A percentile compares a stretch with the other conserved stretches of the same genome.
These are phyloP conservation scores for Orchesella cincta DNA, from an alignment of 1,140 invertebrate species.

Conservation along the genomic window DNA sequence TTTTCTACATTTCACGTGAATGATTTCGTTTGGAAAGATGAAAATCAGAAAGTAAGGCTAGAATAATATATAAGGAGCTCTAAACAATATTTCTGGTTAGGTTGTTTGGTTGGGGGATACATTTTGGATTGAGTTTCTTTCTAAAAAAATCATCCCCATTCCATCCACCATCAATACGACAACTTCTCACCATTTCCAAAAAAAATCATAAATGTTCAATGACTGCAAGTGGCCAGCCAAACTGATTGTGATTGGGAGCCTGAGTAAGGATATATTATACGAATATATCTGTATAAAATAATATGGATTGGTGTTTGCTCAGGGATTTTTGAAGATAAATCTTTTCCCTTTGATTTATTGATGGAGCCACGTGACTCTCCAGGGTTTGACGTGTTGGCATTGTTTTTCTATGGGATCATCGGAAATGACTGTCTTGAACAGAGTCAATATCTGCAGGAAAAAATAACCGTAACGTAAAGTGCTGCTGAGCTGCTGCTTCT, in stretches of 20 bases:
- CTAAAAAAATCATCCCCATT: no score
- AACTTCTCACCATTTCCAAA: not conserved
- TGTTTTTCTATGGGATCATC: slow-evolving; percentile 6
- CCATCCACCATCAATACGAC: no score
- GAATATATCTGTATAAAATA: no score
- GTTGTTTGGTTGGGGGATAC: not conserved
- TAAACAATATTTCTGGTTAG: no score
- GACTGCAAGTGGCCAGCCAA: not conserved
- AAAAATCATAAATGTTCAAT: not conserved
- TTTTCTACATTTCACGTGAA: slow-evolving; percentile 7
- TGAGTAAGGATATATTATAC: no score
- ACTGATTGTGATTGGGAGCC: no score
- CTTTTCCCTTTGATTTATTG: slow-evolving; percentile 23
- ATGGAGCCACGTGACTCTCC: slow-evolving; percentile 23
- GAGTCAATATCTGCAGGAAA: no score
- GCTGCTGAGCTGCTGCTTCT: no score
- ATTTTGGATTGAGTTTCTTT: not conserved
- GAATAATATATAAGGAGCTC: not conserved
- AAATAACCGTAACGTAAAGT: no score
- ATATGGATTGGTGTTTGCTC: slow-evolving; percentile 6
- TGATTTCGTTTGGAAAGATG: not conserved
- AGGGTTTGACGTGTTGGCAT: slow-evolving; percentile 14
- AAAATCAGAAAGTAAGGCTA: not conserved
- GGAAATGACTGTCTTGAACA: no score
- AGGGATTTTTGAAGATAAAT: not conserved